A percentile compares a stretch with the other conserved stretches of the same genome.
These are phyloP conservation scores for Montipora capricornis DNA, from an alignment of 64 coral and sea anemone species.

Conservation along the genomic window DNA sequence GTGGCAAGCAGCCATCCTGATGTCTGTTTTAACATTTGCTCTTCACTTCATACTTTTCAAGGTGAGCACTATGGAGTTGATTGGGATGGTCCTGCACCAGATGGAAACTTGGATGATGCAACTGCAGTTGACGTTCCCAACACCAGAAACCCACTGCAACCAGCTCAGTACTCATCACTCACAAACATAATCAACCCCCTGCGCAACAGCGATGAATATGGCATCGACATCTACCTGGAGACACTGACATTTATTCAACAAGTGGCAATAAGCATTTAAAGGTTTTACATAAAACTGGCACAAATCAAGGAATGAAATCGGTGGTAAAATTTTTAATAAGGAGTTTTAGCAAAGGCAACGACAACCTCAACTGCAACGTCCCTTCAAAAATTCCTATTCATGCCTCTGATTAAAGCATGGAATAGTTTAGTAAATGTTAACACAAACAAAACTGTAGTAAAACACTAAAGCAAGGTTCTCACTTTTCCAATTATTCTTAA, in stretches of 20 bases:
- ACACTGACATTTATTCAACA: neutral
- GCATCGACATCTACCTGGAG: slow-evolving; percentile 8
- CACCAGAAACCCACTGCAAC: slow-evolving; percentile 9
- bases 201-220: slow-evolving; percentile 11
- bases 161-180: slow-evolving; percentile 29
- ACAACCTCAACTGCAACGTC: too few species aligned
- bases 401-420: neutral
- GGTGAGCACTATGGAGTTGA: neutral
- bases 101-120: slow-evolving; percentile 20
- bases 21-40: neutral
- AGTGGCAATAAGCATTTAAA: slow-evolving; percentile 5
- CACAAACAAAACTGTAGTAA: too few species aligned
- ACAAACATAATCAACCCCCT: slow-evolving; percentile 26
- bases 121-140: slow-evolving; percentile 28
- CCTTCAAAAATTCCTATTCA: neutral
- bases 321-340: neutral
- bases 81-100: slow-evolving; percentile 6
- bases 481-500: too few species aligned
- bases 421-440: too few species aligned
- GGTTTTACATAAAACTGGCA: neutral
- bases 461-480: too few species aligned
- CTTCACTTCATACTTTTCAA: neutral
- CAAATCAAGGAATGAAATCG: neutral
- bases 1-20: neutral
- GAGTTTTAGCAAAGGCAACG: too few species aligned